Base-by-base conservation (phyloP, 2,113 vertebrate genomes). In the Coptodon bakossiorum region DNA sequence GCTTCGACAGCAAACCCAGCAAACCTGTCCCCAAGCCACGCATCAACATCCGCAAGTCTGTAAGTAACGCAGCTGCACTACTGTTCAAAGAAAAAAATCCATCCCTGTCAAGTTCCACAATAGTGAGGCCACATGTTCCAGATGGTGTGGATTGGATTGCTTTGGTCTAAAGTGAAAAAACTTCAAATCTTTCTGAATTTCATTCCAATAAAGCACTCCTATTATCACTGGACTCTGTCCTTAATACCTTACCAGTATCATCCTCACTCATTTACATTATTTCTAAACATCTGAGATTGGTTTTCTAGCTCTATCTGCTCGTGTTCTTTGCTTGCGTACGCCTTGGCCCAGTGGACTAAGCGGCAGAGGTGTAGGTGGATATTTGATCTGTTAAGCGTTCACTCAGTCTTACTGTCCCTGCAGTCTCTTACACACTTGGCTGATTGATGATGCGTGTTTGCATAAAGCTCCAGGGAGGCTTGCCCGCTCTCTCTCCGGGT, bases 1-100 rank as follows among this genome's bases (percentile, higher is more conserved):
- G 98, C 96, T 99, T 99, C 83, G 99, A 99, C 96, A 98, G 96
- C 96, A 99, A 99, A 93, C 98, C 98, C 85, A 97, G 97, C 96
- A 99, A 99, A 90, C 98, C 99, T 56, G 97, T 99, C 92, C 99
- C 99, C 93, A 99, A 99, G 95, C 99, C 99, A 76, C 98, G 99
- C 3, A 97, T 98, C 93, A 99, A 98, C 97, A 98, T 99, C 91
- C 98, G 99, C 92, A 99, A 99, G 97, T 97, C 98, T 93, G 98
- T 99, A 97, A 99, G 99, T 97, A 93, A 17, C 43, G 1, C 45
- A 8, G 9, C 14, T 29, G 5, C 34, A 19, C 11, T 1, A 7
- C 6, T 9, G 34, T 48, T 6, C 19, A 9, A 16, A 45, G 76
- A 48, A 82, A 84, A 87, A 87, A 86, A 90, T 91, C 86, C 85